phyloP scores from a whole-genome alignment of 2,888 invertebrate species.

The Drosophila demipolita region DNA sequence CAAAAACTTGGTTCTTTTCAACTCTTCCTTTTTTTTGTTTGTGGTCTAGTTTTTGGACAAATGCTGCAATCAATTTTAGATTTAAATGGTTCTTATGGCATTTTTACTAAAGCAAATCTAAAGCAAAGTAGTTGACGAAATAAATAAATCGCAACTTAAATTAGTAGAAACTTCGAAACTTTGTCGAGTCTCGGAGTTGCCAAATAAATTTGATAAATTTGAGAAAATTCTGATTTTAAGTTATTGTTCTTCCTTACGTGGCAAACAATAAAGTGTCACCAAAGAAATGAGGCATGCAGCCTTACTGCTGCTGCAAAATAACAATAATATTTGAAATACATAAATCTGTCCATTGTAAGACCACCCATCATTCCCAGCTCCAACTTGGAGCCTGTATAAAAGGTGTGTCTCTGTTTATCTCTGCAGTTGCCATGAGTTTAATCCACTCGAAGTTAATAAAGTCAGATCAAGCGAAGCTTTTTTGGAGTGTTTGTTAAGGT shows the following conservation, averaged over 20 bases:
- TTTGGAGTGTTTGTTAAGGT: slow-evolving; percentile 25
- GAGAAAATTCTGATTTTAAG: not conserved
- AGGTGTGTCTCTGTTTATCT: slow-evolving; percentile 1
- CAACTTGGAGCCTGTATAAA: not conserved
- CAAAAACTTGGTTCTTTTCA: not conserved
- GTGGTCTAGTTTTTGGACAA: not conserved
- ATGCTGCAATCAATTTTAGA: not conserved
- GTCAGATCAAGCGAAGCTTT: slow-evolving; percentile 37
- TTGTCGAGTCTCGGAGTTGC: not conserved
- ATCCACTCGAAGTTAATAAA: slow-evolving; percentile 68
- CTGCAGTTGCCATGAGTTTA: slow-evolving; percentile 61
- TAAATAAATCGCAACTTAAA: not conserved
- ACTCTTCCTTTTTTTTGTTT: not conserved
- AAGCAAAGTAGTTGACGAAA: not conserved
- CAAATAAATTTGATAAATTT: no score
- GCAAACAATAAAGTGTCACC: not conserved
- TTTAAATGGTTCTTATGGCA: not conserved
- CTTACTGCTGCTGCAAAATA: not conserved
- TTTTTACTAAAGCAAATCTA: not conserved
- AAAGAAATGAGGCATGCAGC: slow-evolving; percentile 7
- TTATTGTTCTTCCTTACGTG: not conserved
- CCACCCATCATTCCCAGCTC: slow-evolving; percentile 6
- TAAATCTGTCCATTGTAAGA: not conserved
- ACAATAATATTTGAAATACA: slow-evolving; percentile 5
- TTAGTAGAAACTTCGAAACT: not conserved